Evolutionary conservation across 2,113 vertebrate species (phyloP).

Genomic region (Eubucco bourcierii): DNA sequence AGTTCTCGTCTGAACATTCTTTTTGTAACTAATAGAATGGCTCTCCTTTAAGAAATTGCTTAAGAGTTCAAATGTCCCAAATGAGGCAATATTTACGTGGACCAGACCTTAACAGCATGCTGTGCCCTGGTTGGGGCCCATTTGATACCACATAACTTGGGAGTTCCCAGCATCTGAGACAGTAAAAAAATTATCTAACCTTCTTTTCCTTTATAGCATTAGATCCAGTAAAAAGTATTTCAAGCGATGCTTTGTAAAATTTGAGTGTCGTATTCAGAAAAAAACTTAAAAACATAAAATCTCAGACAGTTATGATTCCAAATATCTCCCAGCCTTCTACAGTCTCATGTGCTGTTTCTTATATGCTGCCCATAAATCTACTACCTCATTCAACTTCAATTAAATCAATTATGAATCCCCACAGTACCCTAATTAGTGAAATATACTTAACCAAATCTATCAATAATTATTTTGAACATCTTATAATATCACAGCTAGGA

Average conservation of each 20-base stretch:
- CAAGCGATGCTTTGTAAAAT: background rate
- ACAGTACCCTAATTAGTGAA: conserved; percentile 44
- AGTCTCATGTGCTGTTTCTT: background rate
- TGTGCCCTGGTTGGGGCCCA: background rate
- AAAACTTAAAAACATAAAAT: background rate
- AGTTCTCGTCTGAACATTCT: background rate
- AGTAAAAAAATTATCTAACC: background rate
- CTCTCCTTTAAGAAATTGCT: background rate
- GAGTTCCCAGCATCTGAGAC: background rate
- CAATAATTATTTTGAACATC: conserved; percentile 61
- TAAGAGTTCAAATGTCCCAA: background rate
- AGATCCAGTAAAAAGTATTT: background rate
- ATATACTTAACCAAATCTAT: conserved; percentile 55
- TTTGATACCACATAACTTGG: background rate
- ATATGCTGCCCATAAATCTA: conserved; percentile 39
- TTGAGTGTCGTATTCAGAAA: too few species aligned
- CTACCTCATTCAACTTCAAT: conserved; percentile 44
- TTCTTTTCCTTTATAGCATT: background rate
- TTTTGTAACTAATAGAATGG: background rate
- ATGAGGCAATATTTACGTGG: background rate
- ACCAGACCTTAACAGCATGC: background rate
- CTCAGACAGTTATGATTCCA: background rate
- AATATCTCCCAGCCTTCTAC: background rate
- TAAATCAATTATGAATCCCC: conserved; percentile 66
- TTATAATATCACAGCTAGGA: conserved; percentile 49